Conservation (phyloP, 2,113 vertebrate species). For the Speoplatyrhinus poulsoni region DNA sequence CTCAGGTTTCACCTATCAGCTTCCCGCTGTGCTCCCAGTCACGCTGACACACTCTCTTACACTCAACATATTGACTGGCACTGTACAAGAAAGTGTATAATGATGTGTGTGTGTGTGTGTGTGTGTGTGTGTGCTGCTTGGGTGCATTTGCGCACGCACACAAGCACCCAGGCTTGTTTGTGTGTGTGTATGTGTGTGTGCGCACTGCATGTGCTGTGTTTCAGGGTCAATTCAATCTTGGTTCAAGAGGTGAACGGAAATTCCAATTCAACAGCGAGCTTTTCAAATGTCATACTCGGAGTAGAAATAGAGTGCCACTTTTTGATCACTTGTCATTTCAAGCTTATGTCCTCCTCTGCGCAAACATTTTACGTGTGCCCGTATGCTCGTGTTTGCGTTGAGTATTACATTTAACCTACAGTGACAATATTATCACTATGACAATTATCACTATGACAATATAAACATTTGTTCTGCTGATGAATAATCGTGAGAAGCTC, state of each 20-base stretch:
- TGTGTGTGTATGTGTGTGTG: not conserved
- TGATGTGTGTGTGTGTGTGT: conserved; percentile 8
- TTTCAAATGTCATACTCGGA: conserved; percentile 37
- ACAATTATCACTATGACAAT: no score
- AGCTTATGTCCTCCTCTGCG: not conserved
- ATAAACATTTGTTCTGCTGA: not conserved
- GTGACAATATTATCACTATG: no score
- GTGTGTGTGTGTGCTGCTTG: conserved; percentile 3
- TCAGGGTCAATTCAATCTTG: conserved; percentile 30
- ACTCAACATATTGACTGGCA: conserved; percentile 38
- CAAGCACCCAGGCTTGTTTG: not conserved
- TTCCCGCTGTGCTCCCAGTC: conserved; percentile 57
- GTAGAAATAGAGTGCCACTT: conserved; percentile 26
- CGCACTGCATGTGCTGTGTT: not conserved
- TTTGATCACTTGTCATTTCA: conserved; percentile 7
- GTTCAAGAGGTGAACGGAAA: conserved; percentile 33
- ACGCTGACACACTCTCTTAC: conserved; percentile 56
- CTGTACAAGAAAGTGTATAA: not conserved
- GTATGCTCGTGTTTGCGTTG: conserved; percentile 1
- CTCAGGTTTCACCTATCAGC: conserved; percentile 66
- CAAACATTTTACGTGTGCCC: conserved; percentile 9
- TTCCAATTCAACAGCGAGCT: conserved; percentile 26
- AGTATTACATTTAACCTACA: not conserved
- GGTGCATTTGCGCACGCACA: not conserved
- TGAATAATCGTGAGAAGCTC: not conserved